Percentiles rank a stretch among this genome's conserved stretches.
phyloP scores from a whole-genome alignment of 2,113 vertebrate genomes.

The Gila orcuttii region DNA sequence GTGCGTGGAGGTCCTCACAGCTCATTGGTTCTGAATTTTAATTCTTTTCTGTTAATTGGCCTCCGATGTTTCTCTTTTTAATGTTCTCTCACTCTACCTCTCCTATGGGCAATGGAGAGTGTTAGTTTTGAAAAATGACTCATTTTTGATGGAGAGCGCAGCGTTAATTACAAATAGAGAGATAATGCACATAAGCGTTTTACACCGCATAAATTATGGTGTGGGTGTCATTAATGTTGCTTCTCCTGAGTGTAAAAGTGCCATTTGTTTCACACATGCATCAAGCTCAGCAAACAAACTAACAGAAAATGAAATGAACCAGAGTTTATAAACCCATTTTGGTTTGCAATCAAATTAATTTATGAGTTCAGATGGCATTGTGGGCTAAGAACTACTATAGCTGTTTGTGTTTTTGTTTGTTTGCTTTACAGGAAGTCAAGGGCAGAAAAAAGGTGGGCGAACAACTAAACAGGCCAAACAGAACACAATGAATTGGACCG shows the following conservation, averaged over 20 bases:
- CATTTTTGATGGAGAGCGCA: slow-evolving; percentile 72
- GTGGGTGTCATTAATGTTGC: slow-evolving; percentile 61
- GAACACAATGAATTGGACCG: slow-evolving; percentile 95
- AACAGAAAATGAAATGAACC: slow-evolving; percentile 41
- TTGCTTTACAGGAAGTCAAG: slow-evolving; percentile 88
- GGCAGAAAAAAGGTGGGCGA: slow-evolving; percentile 91
- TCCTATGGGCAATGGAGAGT: slow-evolving; percentile 66
- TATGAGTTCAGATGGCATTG: slow-evolving; percentile 13
- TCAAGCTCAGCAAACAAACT: slow-evolving; percentile 40
- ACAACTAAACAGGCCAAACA: slow-evolving; percentile 93
- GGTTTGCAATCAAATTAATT: slow-evolving; percentile 40
- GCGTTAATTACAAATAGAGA: slow-evolving; percentile 75
- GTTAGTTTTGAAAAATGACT: slow-evolving; percentile 72
- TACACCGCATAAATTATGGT: slow-evolving; percentile 58
- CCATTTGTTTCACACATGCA: slow-evolving; percentile 41
- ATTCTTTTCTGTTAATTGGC: slow-evolving; percentile 89
- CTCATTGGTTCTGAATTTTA: slow-evolving; percentile 89
- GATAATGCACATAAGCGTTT: slow-evolving; percentile 61
- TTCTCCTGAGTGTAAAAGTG: slow-evolving; percentile 63
- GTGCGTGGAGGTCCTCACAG: slow-evolving; percentile 80
- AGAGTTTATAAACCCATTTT: slow-evolving; percentile 59
- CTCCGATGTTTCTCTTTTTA: slow-evolving; percentile 63
- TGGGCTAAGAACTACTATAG: not conserved
- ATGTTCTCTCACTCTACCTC: slow-evolving; percentile 59
- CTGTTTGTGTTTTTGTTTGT: slow-evolving; percentile 46